Evolutionary conservation across 2,888 invertebrate genomes (phyloP), one percentile per base, ranked within the genome.

Genomic region (Oeneis ivallda): DNA sequence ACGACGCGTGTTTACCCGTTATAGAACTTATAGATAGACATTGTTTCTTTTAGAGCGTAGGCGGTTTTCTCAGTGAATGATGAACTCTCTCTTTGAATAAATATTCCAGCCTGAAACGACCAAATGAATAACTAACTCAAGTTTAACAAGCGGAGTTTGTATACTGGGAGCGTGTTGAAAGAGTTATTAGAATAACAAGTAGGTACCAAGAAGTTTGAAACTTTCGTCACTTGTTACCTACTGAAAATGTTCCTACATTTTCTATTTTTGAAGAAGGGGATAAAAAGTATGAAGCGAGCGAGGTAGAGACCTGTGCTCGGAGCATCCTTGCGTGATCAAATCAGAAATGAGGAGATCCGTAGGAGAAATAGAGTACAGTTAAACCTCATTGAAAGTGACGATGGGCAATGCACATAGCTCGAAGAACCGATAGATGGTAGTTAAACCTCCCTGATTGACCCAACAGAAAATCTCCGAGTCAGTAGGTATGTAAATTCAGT

Each of bases 181-280:
- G 37, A 54, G 54, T 17, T 54, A 37, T 54, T 37, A 54, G 39
- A 39, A 54, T 53, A 53, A 53, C 37, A 15, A 54, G 37, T n/a
- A 15, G 17, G 8, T 32, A 15, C 37, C 17, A 8, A 39, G 37
- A 32, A 52, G 50, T 52, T 52, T 52, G 19, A 19, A 49, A 49
- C 49, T 49, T 49, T 49, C 11, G 1, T 26, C 13, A 26, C n/a
- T 52, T 32, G 13, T 52, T 39, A 54, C 13, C 3, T 9, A 17
- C 13, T 43, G n/a, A 43, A n/a, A n/a, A 13, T 43, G 43, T 13
- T n/a, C 2, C 13, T n/a, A 43, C 43, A 8, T 37, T 26, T 26
- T 41, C 8, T 11, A 41, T 41, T 41, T 41, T 41, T 11, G 10
- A 41, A 41, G 11, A n/a, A n/a, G n/a, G n/a, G n/a, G n/a, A 8